phyloP scores from a whole-genome alignment of 1,140 invertebrate genomes.

The Geopemphigus sp. region DNA sequence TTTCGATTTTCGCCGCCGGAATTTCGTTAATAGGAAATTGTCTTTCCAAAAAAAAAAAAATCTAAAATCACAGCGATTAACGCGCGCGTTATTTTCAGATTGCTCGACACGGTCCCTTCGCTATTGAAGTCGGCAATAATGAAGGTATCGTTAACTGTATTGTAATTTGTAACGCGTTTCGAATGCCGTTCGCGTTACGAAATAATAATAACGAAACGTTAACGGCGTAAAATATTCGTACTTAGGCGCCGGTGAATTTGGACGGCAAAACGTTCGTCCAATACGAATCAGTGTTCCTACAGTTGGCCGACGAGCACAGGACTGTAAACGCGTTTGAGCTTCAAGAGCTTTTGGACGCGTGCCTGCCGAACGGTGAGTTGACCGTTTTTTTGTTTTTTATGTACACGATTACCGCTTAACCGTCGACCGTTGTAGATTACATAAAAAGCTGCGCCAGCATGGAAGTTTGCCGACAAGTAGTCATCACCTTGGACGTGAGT shows the following conservation, averaged over 20 bases:
- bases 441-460: conserved; percentile 91
- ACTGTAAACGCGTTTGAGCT: conserved; percentile 89
- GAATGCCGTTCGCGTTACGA: too few species aligned
- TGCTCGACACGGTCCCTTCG: conserved; percentile 73
- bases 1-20: too few species aligned
- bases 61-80: background rate
- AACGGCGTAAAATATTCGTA: background rate
- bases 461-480: conserved; percentile 86
- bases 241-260: conserved; percentile 62
- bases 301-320: conserved; percentile 80
- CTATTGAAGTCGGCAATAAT: conserved; percentile 71
- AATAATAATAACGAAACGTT: too few species aligned
- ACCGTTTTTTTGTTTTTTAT: background rate
- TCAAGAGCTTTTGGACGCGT: conserved; percentile 86
- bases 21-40: too few species aligned
- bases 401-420: too few species aligned
- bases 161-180: background rate
- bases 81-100: conserved; percentile 56
- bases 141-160: conserved; percentile 58
- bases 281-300: conserved; percentile 86
- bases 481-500: conserved; percentile 81
- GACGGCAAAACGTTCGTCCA: conserved; percentile 76
- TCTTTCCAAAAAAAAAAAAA: background rate
- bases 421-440: conserved; percentile 64
- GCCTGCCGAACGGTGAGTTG: conserved; percentile 77